A percentile compares a stretch with the other conserved stretches of the same genome.
Evolutionary conservation across 2,797 vertebrate genomes (phyloP).

Genomic region (Chelonia mydas): DNA sequence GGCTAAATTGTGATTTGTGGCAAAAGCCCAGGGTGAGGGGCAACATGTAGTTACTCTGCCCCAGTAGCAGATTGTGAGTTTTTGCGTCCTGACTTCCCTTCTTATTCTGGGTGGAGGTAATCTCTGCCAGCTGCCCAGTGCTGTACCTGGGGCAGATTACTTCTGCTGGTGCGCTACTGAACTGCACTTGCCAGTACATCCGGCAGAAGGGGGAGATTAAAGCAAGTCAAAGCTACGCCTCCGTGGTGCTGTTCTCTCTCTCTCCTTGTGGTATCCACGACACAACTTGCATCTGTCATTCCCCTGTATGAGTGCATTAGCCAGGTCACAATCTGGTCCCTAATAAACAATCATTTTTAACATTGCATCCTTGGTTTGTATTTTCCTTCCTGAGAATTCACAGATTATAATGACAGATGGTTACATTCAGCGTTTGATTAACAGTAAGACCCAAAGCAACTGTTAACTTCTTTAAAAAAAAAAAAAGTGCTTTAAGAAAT

Average conservation of each 20-base stretch:
- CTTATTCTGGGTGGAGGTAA: not conserved
- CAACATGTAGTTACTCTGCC: not conserved
- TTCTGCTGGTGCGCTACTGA: not conserved
- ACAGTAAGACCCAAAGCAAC: conserved; percentile 48
- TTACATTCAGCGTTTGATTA: conserved; percentile 70
- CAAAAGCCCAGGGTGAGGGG: conserved; percentile 56
- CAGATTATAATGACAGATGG: conserved; percentile 63
- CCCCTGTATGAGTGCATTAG: not conserved
- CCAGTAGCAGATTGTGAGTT: not conserved
- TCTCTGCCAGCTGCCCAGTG: not conserved
- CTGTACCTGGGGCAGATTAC: not conserved
- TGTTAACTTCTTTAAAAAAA: conserved; percentile 19
- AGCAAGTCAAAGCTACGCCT: not conserved
- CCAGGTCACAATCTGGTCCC: not conserved
- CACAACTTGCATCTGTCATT: rapidly evolving
- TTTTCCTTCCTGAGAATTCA: conserved; percentile 50
- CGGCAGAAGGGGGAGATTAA: not conserved
- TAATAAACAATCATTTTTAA: conserved; percentile 2
- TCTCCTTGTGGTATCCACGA: not conserved
- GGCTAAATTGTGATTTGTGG: conserved; percentile 61
- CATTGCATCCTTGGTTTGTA: conserved; percentile 14
- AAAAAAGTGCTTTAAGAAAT: conserved; percentile 41
- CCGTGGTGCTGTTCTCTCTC: not conserved
- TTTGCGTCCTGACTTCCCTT: not conserved
- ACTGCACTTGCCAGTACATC: not conserved